These are phyloP conservation scores for Sussaba pulchella DNA, from an alignment of 2,888 invertebrate species.

Conservation along the genomic window DNA sequence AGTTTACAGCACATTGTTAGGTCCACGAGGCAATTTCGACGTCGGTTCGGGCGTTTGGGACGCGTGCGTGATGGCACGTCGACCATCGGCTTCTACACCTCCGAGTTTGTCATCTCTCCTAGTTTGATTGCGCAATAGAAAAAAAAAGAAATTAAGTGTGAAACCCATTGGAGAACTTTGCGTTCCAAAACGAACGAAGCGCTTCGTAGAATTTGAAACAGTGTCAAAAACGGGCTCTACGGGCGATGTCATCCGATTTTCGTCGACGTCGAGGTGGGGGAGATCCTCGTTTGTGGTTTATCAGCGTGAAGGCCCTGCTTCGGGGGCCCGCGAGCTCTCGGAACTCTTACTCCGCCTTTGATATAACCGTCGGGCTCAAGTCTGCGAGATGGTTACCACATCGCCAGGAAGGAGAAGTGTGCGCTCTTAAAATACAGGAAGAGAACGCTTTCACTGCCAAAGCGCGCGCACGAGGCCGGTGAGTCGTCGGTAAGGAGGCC, in stretches of 20 bases:
- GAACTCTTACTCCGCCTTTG: constrained; percentile 21
- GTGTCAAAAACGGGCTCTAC: no score
- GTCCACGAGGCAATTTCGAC: neutral
- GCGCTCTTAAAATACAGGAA: constrained; percentile 79
- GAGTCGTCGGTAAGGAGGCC: constrained; percentile 77
- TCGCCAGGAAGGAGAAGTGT: constrained; percentile 74
- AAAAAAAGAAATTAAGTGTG: neutral
- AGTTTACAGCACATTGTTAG: constrained; percentile 4
- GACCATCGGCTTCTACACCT: constrained; percentile 24
- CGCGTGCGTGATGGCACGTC: constrained; percentile 59
- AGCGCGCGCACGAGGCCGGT: constrained; percentile 67
- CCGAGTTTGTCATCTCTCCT: constrained; percentile 5
- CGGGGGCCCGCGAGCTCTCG: constrained; percentile 6
- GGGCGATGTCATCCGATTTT: no score
- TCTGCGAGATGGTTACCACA: constrained; percentile 73
- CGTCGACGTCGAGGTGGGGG: no score
- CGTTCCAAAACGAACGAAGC: neutral
- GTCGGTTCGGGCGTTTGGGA: constrained; percentile 40
- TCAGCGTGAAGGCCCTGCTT: constrained; percentile 16
- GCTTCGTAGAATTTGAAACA: constrained; percentile 17
- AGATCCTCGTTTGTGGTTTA: neutral
- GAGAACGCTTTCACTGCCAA: constrained; percentile 83
- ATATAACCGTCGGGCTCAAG: constrained; percentile 43
- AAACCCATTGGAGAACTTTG: neutral
- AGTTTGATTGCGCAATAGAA: neutral